Conservation (phyloP, 1,140 invertebrate genomes). For the Zaprionus lachaisei region DNA sequence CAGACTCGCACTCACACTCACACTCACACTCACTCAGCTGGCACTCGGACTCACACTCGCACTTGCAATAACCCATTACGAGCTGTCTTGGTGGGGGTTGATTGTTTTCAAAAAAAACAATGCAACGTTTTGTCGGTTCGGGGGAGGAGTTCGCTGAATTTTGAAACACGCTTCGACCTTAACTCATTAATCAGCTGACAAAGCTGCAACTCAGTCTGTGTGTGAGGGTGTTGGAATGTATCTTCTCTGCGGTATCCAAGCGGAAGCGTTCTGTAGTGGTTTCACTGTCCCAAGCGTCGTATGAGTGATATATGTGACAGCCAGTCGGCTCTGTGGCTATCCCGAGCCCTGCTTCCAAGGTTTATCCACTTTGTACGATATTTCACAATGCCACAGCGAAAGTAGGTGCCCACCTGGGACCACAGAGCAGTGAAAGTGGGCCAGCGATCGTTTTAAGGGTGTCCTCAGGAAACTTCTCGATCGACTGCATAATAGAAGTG, state of each 20-base stretch:
- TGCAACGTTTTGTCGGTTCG: slow-evolving; percentile 33
- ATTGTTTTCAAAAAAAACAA: slow-evolving; percentile 22
- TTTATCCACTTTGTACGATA: slow-evolving; percentile 55
- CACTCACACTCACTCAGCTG: background rate
- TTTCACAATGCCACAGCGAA: slow-evolving; percentile 53
- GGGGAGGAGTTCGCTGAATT: slow-evolving; percentile 43
- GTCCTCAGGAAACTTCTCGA: background rate
- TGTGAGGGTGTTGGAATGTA: slow-evolving; percentile 42
- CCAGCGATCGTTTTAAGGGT: slow-evolving; percentile 18
- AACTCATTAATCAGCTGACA: slow-evolving; percentile 52
- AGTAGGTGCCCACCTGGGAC: slow-evolving; percentile 33
- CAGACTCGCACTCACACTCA: background rate
- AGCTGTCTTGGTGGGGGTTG: slow-evolving; percentile 3
- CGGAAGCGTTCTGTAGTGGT: slow-evolving; percentile 55
- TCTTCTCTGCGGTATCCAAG: slow-evolving; percentile 23
- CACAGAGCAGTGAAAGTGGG: slow-evolving; percentile 57
- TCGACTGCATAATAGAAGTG: background rate
- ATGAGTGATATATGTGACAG: slow-evolving; percentile 65
- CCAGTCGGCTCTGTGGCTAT: background rate
- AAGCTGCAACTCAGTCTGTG: slow-evolving; percentile 14
- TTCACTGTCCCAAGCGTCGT: slow-evolving; percentile 41
- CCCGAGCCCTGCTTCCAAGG: slow-evolving; percentile 32
- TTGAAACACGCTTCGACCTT: slow-evolving; percentile 54
- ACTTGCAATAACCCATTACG: slow-evolving; percentile 1
- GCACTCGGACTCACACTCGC: background rate